These are phyloP conservation scores for Pan troglodytes DNA, from an alignment of 2,113 vertebrate genomes.

Conservation along the genomic window NHGRI_mPanTro3-v2.1_pri NC_072410.2:116210001-116210500, in stretches of 20 bases:
- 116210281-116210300: not conserved
- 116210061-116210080: too few relatives aligned
- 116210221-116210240: not conserved
- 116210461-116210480: rapidly evolving
- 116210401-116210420: not conserved
- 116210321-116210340: too few relatives aligned
- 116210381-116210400: not conserved
- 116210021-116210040: not conserved
- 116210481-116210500: not conserved
- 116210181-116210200: not conserved
- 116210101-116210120: too few relatives aligned
- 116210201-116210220: not conserved
- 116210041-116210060: not conserved
- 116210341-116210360: not conserved
- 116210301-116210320: not conserved
- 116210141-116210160: not conserved
- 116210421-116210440: too few relatives aligned
- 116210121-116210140: not conserved
- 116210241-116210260: not conserved
- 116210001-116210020: too few relatives aligned
- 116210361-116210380: rapidly evolving
- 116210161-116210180: not conserved
- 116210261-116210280: not conserved
- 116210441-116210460: rapidly evolving
- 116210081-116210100: not conserved